Evolutionary conservation across 1,140 invertebrate species (phyloP).

Genomic region (Leptoteleia sp.): DNA sequence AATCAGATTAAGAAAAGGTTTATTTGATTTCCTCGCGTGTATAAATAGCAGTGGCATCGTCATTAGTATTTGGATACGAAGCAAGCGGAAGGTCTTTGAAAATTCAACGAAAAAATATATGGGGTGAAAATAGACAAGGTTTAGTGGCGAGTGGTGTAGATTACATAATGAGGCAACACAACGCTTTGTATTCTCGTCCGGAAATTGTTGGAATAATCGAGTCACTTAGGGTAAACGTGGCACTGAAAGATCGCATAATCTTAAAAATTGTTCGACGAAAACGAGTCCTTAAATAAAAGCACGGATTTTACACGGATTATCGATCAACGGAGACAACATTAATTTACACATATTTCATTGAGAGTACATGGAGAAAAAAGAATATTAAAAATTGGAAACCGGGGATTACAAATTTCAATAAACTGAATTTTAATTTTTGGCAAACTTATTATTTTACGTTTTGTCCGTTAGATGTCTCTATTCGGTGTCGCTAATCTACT

Average conservation of each 20-base stretch:
- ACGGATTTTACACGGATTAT: constrained; percentile 28
- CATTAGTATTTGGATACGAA: too few species aligned
- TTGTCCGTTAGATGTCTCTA: too few species aligned
- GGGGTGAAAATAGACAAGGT: constrained; percentile 50
- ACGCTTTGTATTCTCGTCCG: constrained; percentile 46
- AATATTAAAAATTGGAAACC: too few species aligned
- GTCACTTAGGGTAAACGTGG: constrained; percentile 53
- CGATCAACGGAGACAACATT: background rate
- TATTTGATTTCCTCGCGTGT: constrained; percentile 23
- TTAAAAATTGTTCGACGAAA: constrained; percentile 34
- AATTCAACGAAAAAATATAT: too few species aligned
- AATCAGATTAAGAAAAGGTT: background rate
- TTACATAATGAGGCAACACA: constrained; percentile 54
- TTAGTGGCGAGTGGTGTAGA: constrained; percentile 48
- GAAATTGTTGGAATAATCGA: constrained; percentile 60
- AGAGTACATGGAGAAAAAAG: too few species aligned
- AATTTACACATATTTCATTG: too few species aligned
- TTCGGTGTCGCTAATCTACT: too few species aligned
- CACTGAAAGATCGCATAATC: constrained; percentile 46
- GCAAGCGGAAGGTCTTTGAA: too few species aligned
- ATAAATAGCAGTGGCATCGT: constrained; percentile 25
- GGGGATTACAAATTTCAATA: too few species aligned
- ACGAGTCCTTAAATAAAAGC: constrained; percentile 17
- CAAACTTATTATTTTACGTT: too few species aligned
- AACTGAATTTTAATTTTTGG: too few species aligned